These are phyloP conservation scores for Phthorimaea operculella DNA, from an alignment of 1,140 invertebrate species.

Conservation along the genomic window DNA sequence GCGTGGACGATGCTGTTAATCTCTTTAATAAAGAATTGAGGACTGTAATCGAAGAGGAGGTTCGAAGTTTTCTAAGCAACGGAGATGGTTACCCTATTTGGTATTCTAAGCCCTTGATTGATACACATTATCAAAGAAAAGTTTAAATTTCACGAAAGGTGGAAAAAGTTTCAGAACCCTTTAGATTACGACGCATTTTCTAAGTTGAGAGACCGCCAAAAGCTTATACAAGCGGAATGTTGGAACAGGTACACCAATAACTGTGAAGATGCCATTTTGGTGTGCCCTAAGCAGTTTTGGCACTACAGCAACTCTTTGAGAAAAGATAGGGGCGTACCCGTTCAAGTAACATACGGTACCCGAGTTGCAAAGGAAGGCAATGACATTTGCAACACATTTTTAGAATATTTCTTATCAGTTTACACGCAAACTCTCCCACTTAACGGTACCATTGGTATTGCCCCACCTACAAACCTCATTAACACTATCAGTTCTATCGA, in stretches of 20 bases:
- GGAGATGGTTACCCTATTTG: neutral
- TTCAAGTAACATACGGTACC: neutral
- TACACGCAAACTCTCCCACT: neutral
- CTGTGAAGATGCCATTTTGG: neutral
- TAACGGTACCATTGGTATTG: neutral
- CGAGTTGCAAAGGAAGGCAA: neutral
- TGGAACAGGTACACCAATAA: neutral
- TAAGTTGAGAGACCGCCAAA: neutral
- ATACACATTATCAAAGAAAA: conserved; percentile 6
- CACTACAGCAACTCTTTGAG: neutral
- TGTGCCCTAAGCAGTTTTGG: neutral
- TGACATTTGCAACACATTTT: conserved; percentile 2
- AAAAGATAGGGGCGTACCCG: neutral
- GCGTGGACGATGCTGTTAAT: neutral
- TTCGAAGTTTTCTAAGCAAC: neutral
- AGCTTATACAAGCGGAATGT: neutral
- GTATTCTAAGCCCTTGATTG: neutral
- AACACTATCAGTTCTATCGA: neutral
- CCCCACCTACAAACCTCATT: neutral
- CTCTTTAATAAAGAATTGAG: neutral
- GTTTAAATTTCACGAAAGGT: too few relatives aligned
- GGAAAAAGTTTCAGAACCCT: neutral
- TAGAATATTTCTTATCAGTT: neutral
- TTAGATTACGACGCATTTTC: conserved; percentile 3
- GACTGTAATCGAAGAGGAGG: neutral